Evolutionary conservation across 2,113 vertebrate genomes (phyloP).

Genomic region (Carettochelys insculpta): DNA sequence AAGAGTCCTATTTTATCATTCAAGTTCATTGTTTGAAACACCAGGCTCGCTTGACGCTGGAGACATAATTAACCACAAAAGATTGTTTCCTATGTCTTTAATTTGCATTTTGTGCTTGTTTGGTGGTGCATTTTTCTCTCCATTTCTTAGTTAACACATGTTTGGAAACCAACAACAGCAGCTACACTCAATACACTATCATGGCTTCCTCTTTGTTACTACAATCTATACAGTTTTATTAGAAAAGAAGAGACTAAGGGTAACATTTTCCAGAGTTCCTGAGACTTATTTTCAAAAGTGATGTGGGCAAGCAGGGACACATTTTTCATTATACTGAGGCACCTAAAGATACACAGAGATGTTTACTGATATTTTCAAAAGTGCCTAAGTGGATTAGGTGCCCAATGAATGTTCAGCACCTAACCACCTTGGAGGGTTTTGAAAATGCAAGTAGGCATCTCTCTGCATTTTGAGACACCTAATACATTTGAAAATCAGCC

Average conservation of each 20-base stretch:
- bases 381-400: background rate
- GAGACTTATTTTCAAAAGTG: background rate
- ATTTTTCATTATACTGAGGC: background rate
- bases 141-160: background rate
- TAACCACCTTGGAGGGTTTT: background rate
- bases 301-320: background rate
- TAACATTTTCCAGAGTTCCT: background rate
- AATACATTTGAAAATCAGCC: background rate
- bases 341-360: background rate
- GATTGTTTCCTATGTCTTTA: background rate
- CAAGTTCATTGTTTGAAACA: slow-evolving; percentile 13
- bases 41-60: background rate
- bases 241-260: slow-evolving; percentile 8
- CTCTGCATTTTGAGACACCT: background rate
- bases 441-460: background rate
- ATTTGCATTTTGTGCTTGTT: slow-evolving; percentile 8
- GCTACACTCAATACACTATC: no score
- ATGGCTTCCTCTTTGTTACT: no score
- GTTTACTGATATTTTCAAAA: background rate
- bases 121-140: background rate
- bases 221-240: background rate
- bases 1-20: slow-evolving; percentile 57
- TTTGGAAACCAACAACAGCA: slow-evolving; percentile 19
- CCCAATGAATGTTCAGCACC: background rate
- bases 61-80: slow-evolving; percentile 26